phyloP scores from a whole-genome alignment of 2,888 invertebrate genomes.

The Morpho deidamia region DNA sequence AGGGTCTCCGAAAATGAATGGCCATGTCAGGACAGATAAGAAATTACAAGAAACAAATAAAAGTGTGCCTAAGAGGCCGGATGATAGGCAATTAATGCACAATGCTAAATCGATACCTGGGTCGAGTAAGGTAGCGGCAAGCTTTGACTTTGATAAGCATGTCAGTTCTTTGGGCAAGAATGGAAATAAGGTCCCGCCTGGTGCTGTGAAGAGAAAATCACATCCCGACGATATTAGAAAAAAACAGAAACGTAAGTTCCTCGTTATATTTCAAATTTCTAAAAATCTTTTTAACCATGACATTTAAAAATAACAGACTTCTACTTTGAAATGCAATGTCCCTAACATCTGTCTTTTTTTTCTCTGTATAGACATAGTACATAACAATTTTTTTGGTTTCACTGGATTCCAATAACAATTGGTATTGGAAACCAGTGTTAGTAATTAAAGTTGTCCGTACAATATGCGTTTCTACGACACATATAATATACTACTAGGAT shows the following conservation, averaged over 20 bases:
- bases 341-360: too few species aligned
- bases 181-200: slow-evolving; percentile 67
- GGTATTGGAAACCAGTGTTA: too few species aligned
- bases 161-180: slow-evolving; percentile 54
- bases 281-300: too few species aligned
- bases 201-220: slow-evolving; percentile 55
- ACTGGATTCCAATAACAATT: too few species aligned
- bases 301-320: not conserved
- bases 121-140: slow-evolving; percentile 47
- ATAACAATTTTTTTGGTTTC: too few species aligned
- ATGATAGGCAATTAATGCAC: slow-evolving; percentile 38
- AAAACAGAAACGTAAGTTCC: slow-evolving; percentile 54
- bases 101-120: slow-evolving; percentile 37
- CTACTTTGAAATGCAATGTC: not conserved
- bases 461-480: too few species aligned
- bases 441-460: too few species aligned
- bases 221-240: slow-evolving; percentile 41
- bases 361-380: too few species aligned
- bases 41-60: slow-evolving; percentile 36
- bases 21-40: slow-evolving; percentile 26
- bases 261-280: not conserved
- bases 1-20: slow-evolving; percentile 37
- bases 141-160: slow-evolving; percentile 69
- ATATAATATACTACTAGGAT: too few species aligned
- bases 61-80: slow-evolving; percentile 39